phyloP scores from a whole-genome alignment of 2,113 vertebrate genomes.

The Ophiodon elongatus region DNA sequence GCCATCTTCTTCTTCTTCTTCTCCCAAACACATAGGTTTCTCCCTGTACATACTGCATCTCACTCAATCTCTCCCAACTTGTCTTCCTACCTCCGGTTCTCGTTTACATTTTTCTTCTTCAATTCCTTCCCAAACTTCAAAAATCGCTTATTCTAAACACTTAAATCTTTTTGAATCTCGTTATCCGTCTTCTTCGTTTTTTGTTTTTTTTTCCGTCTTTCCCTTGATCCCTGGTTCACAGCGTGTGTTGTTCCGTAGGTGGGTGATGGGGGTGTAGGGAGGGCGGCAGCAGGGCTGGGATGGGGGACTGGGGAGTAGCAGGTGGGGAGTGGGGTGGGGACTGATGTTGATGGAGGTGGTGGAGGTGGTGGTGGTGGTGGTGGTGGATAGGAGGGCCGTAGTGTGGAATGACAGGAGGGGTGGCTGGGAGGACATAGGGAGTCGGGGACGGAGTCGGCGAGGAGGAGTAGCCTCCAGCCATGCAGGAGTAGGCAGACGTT shows the following conservation, averaged over 20 bases:
- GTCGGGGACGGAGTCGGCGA: conserved; percentile 70
- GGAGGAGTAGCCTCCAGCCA: conserved; percentile 74
- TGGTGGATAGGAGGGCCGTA: conserved; percentile 78
- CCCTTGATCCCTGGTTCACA: conserved; percentile 85
- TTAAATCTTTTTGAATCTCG: conserved; percentile 33
- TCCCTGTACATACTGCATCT: conserved; percentile 76
- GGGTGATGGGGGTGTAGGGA: conserved; percentile 85
- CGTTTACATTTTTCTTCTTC: conserved; percentile 23
- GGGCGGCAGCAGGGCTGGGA: conserved; percentile 85
- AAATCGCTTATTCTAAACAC: conserved; percentile 41
- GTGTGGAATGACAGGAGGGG: conserved; percentile 79
- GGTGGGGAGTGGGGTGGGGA: conserved; percentile 88
- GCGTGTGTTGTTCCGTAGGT: conserved; percentile 89
- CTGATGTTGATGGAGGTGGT: conserved; percentile 76
- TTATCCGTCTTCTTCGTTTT: conserved; percentile 32
- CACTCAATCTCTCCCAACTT: conserved; percentile 54
- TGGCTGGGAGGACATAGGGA: conserved; percentile 75
- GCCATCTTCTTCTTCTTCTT: conserved; percentile 49
- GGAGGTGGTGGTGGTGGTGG: conserved; percentile 81
- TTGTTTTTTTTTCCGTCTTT: conserved; percentile 15
- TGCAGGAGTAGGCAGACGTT: conserved; percentile 80
- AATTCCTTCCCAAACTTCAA: conserved; percentile 41
- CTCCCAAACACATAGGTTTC: conserved; percentile 56
- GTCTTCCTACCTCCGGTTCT: conserved; percentile 39
- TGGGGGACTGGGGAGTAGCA: conserved; percentile 86